Conservation (phyloP, 2,797 vertebrate genomes). For the Neosilurus hyrtlii region DNA sequence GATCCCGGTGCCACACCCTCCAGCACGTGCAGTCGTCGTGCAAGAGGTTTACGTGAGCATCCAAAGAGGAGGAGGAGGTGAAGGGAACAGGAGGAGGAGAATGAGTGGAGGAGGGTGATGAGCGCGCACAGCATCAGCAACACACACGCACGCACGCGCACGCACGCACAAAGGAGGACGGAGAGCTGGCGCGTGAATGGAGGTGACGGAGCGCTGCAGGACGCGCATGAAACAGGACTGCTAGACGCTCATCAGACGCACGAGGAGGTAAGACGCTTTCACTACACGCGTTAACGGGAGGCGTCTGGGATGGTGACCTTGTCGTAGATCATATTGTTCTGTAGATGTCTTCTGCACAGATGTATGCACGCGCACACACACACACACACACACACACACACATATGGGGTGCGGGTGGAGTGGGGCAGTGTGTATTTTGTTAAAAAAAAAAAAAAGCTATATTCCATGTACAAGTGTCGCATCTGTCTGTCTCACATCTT, state of each 20-base stretch:
- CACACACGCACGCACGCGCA: conserved; percentile 62
- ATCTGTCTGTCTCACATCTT: conserved; percentile 18
- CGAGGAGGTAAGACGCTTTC: conserved; percentile 52
- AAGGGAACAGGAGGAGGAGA: not conserved
- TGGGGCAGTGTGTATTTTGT: not conserved
- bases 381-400: too few species aligned
- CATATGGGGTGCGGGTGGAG: not conserved
- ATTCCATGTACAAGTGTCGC: not conserved
- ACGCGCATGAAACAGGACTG: conserved; percentile 38
- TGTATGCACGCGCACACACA: conserved; percentile 38
- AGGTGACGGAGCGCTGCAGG: conserved; percentile 53
- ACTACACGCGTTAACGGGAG: not conserved
- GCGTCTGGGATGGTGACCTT: conserved; percentile 65
- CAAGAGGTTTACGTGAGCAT: conserved; percentile 50
- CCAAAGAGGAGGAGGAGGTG: conserved; percentile 28
- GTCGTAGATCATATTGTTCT: conserved; percentile 63
- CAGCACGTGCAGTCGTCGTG: conserved; percentile 71
- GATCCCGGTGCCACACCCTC: conserved; percentile 69
- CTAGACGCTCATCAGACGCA: conserved; percentile 37
- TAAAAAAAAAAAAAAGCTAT: not conserved
- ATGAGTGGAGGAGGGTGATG: conserved; percentile 1
- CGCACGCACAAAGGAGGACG: conserved; percentile 53
- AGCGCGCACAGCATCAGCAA: conserved; percentile 73
- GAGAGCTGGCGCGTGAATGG: conserved; percentile 61
- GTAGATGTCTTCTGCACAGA: conserved; percentile 62